Evolutionary conservation across 2,113 vertebrate species (phyloP).

Genomic region (Grammomys dolichurus): DNA sequence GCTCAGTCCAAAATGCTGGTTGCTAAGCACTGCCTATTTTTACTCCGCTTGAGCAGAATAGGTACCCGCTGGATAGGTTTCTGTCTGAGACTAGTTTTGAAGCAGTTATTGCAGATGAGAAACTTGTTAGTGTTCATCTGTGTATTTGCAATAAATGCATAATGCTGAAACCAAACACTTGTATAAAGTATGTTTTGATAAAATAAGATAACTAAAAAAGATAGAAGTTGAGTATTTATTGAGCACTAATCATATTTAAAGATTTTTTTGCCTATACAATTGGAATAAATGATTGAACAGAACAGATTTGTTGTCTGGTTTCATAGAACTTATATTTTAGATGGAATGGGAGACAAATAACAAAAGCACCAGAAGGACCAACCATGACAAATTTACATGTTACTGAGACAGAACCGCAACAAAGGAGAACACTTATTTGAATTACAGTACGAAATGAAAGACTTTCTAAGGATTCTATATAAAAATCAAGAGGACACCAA

Average conservation of each 20-base stretch:
- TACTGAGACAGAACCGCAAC: not conserved
- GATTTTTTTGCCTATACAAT: not conserved
- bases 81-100: conserved; percentile 24
- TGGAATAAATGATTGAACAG: conserved; percentile 26
- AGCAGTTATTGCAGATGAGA: conserved; percentile 34
- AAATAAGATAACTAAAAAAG: not conserved
- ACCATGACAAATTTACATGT: not conserved
- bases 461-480: not conserved
- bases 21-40: conserved; percentile 81
- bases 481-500: not conserved
- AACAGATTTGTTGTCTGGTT: not conserved
- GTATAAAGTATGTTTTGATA: not conserved
- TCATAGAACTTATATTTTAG: not conserved
- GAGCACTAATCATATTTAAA: not conserved
- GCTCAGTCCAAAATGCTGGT: conserved; percentile 59
- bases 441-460: not conserved
- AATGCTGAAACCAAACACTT: not conserved
- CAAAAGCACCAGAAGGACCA: not conserved
- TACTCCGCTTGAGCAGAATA: conserved; percentile 68
- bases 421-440: not conserved
- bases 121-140: not conserved
- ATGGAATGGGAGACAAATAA: not conserved
- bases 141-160: not conserved
- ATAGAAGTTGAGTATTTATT: conserved; percentile 16
- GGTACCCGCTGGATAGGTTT: conserved; percentile 33